phyloP scores from a whole-genome alignment of 2,888 invertebrate species.

The Drosophila meridiana region DNA sequence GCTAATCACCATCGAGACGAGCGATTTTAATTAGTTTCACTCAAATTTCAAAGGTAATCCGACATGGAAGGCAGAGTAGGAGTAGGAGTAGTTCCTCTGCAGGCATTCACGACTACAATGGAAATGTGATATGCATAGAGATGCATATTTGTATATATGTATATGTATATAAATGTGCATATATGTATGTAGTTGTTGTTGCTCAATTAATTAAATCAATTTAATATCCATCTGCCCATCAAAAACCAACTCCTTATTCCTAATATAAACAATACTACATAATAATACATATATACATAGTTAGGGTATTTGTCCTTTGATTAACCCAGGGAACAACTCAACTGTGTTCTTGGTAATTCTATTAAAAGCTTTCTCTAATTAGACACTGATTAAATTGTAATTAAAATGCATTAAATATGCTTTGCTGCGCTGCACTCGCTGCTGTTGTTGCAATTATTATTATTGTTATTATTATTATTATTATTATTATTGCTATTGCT shows the following conservation, averaged over 20 bases:
- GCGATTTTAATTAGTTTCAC: constrained; percentile 2
- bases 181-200: neutral
- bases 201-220: too few relatives aligned
- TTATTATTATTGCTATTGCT: constrained; percentile 15
- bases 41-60: neutral
- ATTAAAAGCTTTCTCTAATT: constrained; percentile 16
- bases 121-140: neutral
- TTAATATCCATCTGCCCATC: too few relatives aligned
- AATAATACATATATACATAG: neutral
- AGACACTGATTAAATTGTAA: constrained; percentile 22
- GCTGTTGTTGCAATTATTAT: constrained; percentile 17
- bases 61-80: too few relatives aligned
- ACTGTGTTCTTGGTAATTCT: neutral
- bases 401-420: constrained; percentile 7
- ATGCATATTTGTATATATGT: neutral
- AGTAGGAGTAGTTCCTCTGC: neutral
- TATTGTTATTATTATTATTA: neutral
- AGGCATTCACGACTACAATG: neutral
- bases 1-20: neutral
- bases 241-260: too few relatives aligned
- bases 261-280: too few relatives aligned
- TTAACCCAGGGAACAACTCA: too few relatives aligned
- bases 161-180: neutral
- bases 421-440: constrained; percentile 15
- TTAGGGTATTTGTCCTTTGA: neutral